phyloP scores from a whole-genome alignment of 2,888 invertebrate species.

The Apoderus coryli region DNA sequence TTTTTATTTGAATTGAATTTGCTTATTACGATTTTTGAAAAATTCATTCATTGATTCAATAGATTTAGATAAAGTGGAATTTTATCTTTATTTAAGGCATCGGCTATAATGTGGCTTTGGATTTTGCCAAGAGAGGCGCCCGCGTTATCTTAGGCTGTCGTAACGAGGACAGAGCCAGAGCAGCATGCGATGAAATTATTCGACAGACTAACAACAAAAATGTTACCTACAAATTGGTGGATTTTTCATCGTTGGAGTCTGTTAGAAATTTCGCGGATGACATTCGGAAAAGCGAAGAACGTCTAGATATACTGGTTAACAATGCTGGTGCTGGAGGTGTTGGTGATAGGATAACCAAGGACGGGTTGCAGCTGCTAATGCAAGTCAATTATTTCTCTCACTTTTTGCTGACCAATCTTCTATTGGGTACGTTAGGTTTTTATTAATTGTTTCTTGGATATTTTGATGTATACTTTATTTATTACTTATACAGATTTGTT shows the following conservation, averaged over 20 bases:
- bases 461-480: too few species aligned
- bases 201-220: conserved; percentile 26
- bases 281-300: conserved; percentile 36
- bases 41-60: too few species aligned
- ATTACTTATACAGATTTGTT: conserved; percentile 40
- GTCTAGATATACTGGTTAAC: conserved; percentile 47
- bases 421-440: conserved; percentile 34
- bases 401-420: conserved; percentile 50
- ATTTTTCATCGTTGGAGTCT: conserved; percentile 38
- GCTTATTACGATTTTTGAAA: too few species aligned
- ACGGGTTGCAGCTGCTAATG: conserved; percentile 47
- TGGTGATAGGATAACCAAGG: conserved; percentile 35
- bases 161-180: conserved; percentile 22
- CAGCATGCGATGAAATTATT: conserved; percentile 23
- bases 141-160: conserved; percentile 40
- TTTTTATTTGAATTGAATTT: too few species aligned
- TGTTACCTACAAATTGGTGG: conserved; percentile 28
- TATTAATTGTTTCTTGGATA: too few species aligned
- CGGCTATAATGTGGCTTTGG: too few species aligned
- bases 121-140: too few species aligned
- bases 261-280: conserved; percentile 45
- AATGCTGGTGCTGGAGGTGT: conserved; percentile 45
- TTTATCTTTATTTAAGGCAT: too few species aligned
- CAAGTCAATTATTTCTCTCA: conserved; percentile 58
- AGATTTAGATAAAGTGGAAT: too few species aligned